Base-by-base conservation (phyloP, 2,797 vertebrate species). In the Odontamblyopus lacepedii region DNA sequence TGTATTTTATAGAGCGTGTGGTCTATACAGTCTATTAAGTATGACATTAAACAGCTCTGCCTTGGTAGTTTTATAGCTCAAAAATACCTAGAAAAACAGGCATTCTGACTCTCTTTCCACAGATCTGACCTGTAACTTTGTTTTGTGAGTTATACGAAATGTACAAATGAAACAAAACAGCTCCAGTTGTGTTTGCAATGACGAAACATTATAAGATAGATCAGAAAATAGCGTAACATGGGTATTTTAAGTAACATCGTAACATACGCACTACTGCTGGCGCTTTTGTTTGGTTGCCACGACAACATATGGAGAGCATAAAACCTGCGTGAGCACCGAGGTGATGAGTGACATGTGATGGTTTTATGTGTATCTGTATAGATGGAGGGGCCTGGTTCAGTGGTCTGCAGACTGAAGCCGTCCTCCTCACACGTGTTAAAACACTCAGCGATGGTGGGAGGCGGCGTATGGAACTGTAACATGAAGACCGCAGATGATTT, bases 221-320 rank as follows among this genome's bases (percentile, higher is more conserved):
- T 35, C 32, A 35, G 44, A 48, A 48, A 48, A 48, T 15, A 13
- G 44, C 4, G 0, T 48, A 48, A 48, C 5, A n/a, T 53, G 5
- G 6, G 19, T 13, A 0, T 15, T 48, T 48, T 15, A 8, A 4
- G 51, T 18, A 19, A 18, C 27, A 29, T 26, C 12, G 6, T 27
- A 15, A 3, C n/a, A 4, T 18, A 26, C 16, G 27, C 26, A 15
- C 27, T 13, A 27, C 75, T 19, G 59, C 63, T 85, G 83, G 88
- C 85, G 84, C 73, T 82, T 88, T 83, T 87, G 78, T 89, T 91
- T 88, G 76, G 80, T 82, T 81, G 88, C 74, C 79, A n/a, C 73
- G 72, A 81, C 74, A 89, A 82, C 63, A 83, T 87, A 78, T 84
- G 85, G 75, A 64, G 76, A 63, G 41, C n/a, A 68, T 50, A 57